Evolutionary conservation across 2,113 vertebrate species (phyloP).

Genomic region (Eublepharis macularius): DNA sequence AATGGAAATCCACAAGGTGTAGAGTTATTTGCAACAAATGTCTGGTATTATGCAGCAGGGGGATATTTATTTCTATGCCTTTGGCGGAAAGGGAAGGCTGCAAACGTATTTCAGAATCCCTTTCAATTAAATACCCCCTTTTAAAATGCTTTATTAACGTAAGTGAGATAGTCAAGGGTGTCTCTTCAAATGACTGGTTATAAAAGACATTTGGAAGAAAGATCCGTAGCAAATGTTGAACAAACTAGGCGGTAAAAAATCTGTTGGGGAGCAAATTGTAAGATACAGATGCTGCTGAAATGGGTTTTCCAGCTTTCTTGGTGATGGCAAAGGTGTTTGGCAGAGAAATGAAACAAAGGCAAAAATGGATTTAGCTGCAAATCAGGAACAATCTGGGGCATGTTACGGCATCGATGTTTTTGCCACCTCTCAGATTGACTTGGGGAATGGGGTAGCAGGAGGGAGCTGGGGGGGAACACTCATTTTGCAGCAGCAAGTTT

Average conservation of each 20-base stretch:
- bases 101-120: constrained; percentile 8
- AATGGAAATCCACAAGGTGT: neutral
- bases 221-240: constrained; percentile 42
- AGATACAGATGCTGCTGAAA: constrained; percentile 19
- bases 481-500: neutral
- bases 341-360: neutral
- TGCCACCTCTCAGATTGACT: neutral
- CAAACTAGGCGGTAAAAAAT: neutral
- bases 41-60: neutral
- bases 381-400: neutral
- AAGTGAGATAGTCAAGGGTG: constrained; percentile 47
- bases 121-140: constrained; percentile 43
- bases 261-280: constrained; percentile 39
- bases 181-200: constrained; percentile 16
- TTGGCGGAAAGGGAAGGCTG: constrained; percentile 33
- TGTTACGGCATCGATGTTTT: neutral
- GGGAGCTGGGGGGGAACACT: neutral
- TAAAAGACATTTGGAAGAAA: constrained; percentile 39
- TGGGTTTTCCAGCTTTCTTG: neutral
- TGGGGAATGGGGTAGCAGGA: neutral
- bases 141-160: constrained; percentile 62
- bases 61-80: constrained; percentile 9
- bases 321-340: neutral
- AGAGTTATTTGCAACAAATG: constrained; percentile 18
- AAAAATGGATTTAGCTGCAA: neutral